These are phyloP conservation scores for Trichomalopsis sarcophagae DNA, from an alignment of 1,140 invertebrate species.

Conservation along the genomic window DNA sequence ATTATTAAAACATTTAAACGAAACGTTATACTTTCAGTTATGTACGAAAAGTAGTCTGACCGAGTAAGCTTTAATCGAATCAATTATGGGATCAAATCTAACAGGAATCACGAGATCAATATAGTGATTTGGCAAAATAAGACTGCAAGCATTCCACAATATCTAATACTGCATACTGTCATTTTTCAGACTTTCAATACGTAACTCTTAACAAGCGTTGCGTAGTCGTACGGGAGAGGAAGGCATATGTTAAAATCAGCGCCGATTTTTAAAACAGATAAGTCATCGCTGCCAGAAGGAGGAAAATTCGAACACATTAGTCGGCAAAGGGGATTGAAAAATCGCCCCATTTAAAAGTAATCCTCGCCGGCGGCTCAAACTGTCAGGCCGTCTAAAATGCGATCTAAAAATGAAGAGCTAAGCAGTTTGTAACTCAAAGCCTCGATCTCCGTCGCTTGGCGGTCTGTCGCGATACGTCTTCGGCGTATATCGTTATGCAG, in stretches of 20 bases:
- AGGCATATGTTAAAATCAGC: background rate
- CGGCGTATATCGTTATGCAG: background rate
- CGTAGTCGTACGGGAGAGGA: too few relatives aligned
- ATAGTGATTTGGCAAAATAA: too few relatives aligned
- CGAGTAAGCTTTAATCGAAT: too few relatives aligned
- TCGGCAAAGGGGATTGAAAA: slow-evolving; percentile 11
- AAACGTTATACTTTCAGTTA: too few relatives aligned
- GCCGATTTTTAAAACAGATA: background rate
- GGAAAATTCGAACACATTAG: background rate
- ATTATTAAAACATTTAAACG: too few relatives aligned
- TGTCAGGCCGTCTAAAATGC: background rate
- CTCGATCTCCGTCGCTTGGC: background rate
- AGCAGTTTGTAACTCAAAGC: slow-evolving; percentile 21
- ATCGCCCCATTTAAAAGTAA: background rate
- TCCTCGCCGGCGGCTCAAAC: background rate
- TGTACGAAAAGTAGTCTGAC: too few relatives aligned
- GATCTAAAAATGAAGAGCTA: slow-evolving; percentile 36
- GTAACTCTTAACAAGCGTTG: too few relatives aligned
- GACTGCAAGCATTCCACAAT: too few relatives aligned
- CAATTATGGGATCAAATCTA: too few relatives aligned
- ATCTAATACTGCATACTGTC: too few relatives aligned
- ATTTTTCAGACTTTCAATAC: too few relatives aligned
- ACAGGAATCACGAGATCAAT: too few relatives aligned
- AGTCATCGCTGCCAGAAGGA: background rate
- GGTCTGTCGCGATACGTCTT: background rate